These are phyloP conservation scores for Trididemnum nubilum DNA, from an alignment of 23 tunicate genomes.

Conservation along the genomic window DNA sequence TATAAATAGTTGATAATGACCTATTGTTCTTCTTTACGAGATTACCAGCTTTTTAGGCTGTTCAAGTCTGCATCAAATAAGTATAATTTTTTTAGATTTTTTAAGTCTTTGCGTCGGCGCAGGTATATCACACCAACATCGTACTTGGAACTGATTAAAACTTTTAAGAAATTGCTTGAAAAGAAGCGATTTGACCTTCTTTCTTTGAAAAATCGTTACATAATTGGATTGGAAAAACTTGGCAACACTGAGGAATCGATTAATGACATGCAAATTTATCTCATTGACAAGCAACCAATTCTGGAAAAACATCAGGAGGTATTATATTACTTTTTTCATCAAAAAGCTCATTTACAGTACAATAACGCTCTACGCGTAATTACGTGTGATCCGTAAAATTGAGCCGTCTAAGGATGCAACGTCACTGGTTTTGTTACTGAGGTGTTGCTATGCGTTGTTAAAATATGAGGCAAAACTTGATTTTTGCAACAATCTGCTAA, in stretches of 20 bases:
- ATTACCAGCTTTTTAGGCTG: too few relatives aligned
- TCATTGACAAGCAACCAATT: conserved; percentile 77
- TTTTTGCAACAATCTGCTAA: neutral
- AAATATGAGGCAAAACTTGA: too few relatives aligned
- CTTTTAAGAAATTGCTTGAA: conserved; percentile 78
- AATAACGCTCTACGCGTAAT: too few relatives aligned
- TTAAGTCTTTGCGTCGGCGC: conserved; percentile 60
- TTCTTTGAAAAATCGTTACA: conserved; percentile 78
- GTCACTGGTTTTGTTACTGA: too few relatives aligned
- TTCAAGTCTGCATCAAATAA: too few relatives aligned
- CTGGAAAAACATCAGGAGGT: conserved; percentile 49
- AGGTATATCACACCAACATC: conserved; percentile 95
- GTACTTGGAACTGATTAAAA: conserved; percentile 84
- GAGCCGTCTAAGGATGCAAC: too few relatives aligned
- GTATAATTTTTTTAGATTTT: conserved; percentile 40
- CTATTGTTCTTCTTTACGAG: too few relatives aligned
- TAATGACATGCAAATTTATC: conserved; percentile 66
- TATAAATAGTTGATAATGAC: too few relatives aligned
- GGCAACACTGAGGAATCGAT: conserved; percentile 71
- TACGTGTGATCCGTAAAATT: too few relatives aligned
- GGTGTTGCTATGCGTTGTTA: too few relatives aligned
- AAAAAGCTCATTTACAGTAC: too few relatives aligned
- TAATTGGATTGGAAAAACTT: conserved; percentile 80
- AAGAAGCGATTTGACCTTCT: conserved; percentile 71
- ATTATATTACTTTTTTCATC: too few relatives aligned